These are phyloP conservation scores for Axinella damicornis DNA, from an alignment of 37 sponge, comb jelly and placozoan species.

Conservation along the genomic window DNA sequence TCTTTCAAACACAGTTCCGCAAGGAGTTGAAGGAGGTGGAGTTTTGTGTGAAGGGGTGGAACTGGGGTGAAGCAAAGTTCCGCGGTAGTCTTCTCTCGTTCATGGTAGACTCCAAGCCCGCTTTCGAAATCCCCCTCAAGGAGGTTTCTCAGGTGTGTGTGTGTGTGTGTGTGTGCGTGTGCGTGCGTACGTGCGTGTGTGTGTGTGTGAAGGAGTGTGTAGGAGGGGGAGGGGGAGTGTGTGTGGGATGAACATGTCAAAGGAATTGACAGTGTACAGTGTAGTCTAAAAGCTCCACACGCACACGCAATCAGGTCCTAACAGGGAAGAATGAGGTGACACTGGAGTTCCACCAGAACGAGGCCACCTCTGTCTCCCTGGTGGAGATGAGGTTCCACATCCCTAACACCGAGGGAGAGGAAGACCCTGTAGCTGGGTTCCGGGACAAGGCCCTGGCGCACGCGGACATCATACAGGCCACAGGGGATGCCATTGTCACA, in stretches of 20 bases:
- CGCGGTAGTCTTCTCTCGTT: conserved; percentile 89
- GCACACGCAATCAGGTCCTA: conserved; percentile 50
- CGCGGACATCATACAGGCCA: conserved; percentile 94
- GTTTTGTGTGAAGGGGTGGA: conserved; percentile 95
- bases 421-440: conserved; percentile 38
- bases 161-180: not conserved
- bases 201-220: too few species aligned
- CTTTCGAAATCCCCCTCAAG: conserved; percentile 94
- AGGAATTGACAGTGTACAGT: too few species aligned
- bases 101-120: conserved; percentile 84
- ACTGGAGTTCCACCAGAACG: conserved; percentile 96
- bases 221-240: too few species aligned
- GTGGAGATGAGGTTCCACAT: conserved; percentile 98
- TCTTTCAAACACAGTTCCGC: conserved; percentile 71
- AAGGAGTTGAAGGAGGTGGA: conserved; percentile 80
- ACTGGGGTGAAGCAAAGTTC: conserved; percentile 95
- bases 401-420: conserved; percentile 62
- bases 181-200: not conserved
- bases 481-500: conserved; percentile 93
- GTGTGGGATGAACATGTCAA: too few species aligned
- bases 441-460: conserved; percentile 83
- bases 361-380: conserved; percentile 85
- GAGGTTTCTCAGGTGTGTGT: conserved; percentile 81
- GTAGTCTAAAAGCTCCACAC: too few species aligned
- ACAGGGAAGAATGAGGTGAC: conserved; percentile 97